Conservation (phyloP, 2,888 invertebrate genomes). For the Arrhopalites spinosus region DNA sequence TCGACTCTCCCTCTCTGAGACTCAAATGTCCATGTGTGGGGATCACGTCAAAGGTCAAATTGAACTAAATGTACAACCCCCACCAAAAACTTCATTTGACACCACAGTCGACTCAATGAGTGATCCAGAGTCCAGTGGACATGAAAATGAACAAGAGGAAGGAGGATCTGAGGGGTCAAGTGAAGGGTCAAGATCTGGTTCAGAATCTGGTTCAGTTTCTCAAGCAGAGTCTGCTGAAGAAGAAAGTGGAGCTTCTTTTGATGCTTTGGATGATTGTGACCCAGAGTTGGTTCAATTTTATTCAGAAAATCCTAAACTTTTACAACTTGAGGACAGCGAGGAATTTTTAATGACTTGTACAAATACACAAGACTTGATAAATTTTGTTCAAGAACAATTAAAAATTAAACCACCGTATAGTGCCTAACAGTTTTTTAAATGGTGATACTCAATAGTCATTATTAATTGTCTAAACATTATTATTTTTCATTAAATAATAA, state of each 20-base stretch:
- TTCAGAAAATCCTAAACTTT: too few relatives aligned
- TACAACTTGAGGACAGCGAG: too few relatives aligned
- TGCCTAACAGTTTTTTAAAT: too few relatives aligned
- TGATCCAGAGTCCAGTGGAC: background rate
- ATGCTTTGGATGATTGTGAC: too few relatives aligned
- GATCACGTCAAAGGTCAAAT: background rate
- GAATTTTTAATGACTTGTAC: too few relatives aligned
- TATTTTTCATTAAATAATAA: too few relatives aligned
- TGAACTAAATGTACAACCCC: background rate
- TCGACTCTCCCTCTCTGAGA: slow-evolving; percentile 2
- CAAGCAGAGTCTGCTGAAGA: background rate
- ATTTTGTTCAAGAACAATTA: too few relatives aligned
- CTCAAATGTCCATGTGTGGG: background rate
- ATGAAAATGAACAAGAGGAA: slow-evolving; percentile 8
- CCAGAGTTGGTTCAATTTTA: too few relatives aligned
- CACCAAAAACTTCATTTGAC: background rate
- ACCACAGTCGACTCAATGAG: background rate
- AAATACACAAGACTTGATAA: too few relatives aligned
- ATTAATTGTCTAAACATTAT: too few relatives aligned
- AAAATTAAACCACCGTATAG: too few relatives aligned
- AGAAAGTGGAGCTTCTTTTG: background rate
- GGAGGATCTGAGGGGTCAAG: background rate
- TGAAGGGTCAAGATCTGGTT: background rate
- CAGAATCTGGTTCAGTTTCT: background rate
- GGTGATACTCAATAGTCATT: too few relatives aligned